Base-by-base conservation (phyloP, 2,797 vertebrate genomes). In the Acipenser ruthenus region DNA sequence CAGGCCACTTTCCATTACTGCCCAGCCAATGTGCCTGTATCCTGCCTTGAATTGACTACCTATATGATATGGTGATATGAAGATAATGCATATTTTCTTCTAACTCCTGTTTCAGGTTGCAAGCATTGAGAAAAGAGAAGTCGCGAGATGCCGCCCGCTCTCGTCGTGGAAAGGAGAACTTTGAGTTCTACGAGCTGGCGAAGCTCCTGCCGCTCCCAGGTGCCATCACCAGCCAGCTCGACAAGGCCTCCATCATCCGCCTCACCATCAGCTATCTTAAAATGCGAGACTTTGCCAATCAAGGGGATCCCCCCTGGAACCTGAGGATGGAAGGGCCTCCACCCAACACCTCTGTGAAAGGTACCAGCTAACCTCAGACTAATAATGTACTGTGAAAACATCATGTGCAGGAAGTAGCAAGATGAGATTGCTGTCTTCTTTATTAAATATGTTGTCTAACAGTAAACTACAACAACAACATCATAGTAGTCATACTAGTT, bases 221-320 rank as follows among this genome's bases (percentile, higher is more conserved):
- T 53, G 95, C 95, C 87, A 98, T 98, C 87, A 98, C 96, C 76
- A 95, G 93, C 75, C 96, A 98, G 80, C 92, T 98, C 77, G 96
- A 98, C 90, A 98, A 98, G 83, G 96, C 96, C 10, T 98, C 96
- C 83, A 97, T 98, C 86, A 98, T 98, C 76, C 90, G 96, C 70
- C 94, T 98, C 76, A 98, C 96, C 86, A 98, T 98, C 88, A 98
- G 96, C 87, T 98, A 98, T 85, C 91, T 98, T 86, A 97, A 97
- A 89, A 99, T 98, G 95, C 92, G 96, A 79, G 95, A 97, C 90
- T 99, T 99, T 75, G 92, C 95, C 86, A 97, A 94, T 87, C 94
- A 95, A 80, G 96, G 96, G 0, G 96, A 99, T 84, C 96, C 96
- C 96, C 96, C 95, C 0, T 99, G 96, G 96, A 98, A 96, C 89